phyloP scores from a whole-genome alignment of 2,888 invertebrate genomes.

The Tubulanus polymorphus region DNA sequence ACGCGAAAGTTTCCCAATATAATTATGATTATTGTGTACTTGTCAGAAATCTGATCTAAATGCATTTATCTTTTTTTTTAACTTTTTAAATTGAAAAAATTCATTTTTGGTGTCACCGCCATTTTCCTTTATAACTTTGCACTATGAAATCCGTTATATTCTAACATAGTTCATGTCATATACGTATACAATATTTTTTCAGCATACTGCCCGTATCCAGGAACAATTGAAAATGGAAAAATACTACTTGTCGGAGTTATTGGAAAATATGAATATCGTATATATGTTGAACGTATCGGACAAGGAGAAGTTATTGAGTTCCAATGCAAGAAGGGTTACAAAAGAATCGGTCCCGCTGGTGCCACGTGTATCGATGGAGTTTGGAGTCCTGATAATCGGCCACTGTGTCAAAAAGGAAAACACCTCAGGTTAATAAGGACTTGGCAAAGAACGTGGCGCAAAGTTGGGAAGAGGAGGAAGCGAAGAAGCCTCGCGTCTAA shows the following conservation, averaged over 20 bases:
- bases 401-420: not conserved
- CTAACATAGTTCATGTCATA: too few species aligned
- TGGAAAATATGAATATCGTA: conserved; percentile 91
- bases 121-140: too few species aligned
- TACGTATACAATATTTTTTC: conserved; percentile 47
- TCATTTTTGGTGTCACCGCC: too few species aligned
- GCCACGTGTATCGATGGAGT: not conserved
- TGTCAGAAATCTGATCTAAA: too few species aligned
- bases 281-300: conserved; percentile 66
- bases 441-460: not conserved
- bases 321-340: conserved; percentile 45
- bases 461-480: too few species aligned
- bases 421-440: not conserved
- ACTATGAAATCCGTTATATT: too few species aligned
- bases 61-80: too few species aligned
- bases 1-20: too few species aligned
- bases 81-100: too few species aligned
- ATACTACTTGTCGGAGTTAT: conserved; percentile 89
- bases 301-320: conserved; percentile 45
- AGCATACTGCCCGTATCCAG: conserved; percentile 91
- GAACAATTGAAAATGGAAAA: conserved; percentile 82
- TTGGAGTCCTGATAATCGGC: not conserved
- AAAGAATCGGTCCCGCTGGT: conserved; percentile 26
- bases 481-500: too few species aligned
- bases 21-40: too few species aligned